Evolutionary conservation across 2,113 vertebrate genomes (phyloP), one percentile per base, ranked within the genome.

Genomic region (Aspidoscelis tigris): DNA sequence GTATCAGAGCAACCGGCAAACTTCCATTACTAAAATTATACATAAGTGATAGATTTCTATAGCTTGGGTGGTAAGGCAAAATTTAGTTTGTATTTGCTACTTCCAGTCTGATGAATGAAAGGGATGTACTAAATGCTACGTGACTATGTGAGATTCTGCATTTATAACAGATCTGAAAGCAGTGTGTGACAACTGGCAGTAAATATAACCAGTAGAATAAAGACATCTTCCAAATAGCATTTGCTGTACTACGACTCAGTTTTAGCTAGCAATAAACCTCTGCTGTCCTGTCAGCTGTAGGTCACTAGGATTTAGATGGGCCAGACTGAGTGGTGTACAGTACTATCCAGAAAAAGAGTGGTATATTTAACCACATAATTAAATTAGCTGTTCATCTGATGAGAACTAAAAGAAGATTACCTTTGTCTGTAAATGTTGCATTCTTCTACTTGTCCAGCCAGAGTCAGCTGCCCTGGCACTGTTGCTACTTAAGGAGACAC

Each of bases 391-490:
- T 92, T 95, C 92, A 92, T 95, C 92, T 95, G 94, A 92, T 95
- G 91, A 83, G 92, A 92, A 94, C 94, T 93, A 70, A 93, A 95
- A 96, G 93, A 95, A 93, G 93, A 96, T 93, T 94, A 89, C 81
- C 91, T 90, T 90, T 88, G 88, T 88, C 87, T 92, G 92, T 94
- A 91, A 92, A 80, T 83, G 91, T 81, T 87, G 79, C 91, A 86
- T 86, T 75, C 93, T 95, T 94, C 90, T 83, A 80, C 86, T 53
- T 22, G 92, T 87, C 95, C 90, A 53, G 86, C 88, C 82, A 78
- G 88, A 93, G 47, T 50, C 8, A 50, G 47, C 47, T 6, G 47
- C 8, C 47, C 8, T 50, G 47, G 5, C 8, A 9, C 47, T 50
- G 5, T 9, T 50, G 47, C 47, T 9, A 50, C 47, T 6, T 50